phyloP scores from a whole-genome alignment of 2,113 vertebrate species.

The Albula goreensis region DNA sequence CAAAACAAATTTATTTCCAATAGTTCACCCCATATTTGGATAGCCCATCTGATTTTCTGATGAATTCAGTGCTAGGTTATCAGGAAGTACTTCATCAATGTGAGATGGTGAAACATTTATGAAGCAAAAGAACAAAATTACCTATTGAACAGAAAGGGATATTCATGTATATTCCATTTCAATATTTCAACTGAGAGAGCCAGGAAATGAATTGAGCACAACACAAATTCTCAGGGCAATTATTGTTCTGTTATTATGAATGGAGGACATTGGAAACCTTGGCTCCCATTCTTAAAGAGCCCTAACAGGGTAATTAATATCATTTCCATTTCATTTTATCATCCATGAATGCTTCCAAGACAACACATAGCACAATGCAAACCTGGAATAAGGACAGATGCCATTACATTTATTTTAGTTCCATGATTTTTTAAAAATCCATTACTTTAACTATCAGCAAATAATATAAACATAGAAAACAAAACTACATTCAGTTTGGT shows the following conservation, averaged over 20 bases:
- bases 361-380: constrained; percentile 1
- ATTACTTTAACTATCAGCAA: not conserved
- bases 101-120: not conserved
- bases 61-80: not conserved
- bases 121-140: not conserved
- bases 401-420: not conserved
- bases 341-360: constrained; percentile 10
- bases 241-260: constrained; percentile 50
- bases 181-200: not conserved
- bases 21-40: not conserved
- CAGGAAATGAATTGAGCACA: not conserved
- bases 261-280: constrained; percentile 49
- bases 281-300: constrained; percentile 35
- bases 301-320: constrained; percentile 55
- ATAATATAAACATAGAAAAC: not conserved
- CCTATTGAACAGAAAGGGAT: not conserved
- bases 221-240: constrained; percentile 32
- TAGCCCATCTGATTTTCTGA: not conserved
- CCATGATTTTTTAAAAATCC: constrained; percentile 22
- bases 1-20: not conserved
- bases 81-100: not conserved
- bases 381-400: not conserved
- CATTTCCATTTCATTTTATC: constrained; percentile 34
- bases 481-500: not conserved
- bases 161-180: not conserved